phyloP scores from a whole-genome alignment of 2,797 vertebrate genomes.

The Chelmon rostratus region DNA sequence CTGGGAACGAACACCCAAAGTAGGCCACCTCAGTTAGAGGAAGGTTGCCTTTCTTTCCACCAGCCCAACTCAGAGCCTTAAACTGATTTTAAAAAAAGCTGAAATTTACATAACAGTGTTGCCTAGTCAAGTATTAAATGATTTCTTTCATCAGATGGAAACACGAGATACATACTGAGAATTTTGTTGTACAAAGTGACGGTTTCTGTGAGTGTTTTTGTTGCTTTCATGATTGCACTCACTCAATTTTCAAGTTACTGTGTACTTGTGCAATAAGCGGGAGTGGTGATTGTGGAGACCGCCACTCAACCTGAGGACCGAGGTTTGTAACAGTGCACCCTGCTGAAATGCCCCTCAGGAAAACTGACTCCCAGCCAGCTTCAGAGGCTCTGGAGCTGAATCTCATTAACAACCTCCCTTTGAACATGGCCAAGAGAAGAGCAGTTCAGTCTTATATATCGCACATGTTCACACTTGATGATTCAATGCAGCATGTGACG shows the following conservation, averaged over 20 bases:
- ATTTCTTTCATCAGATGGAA: not conserved
- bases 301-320: not conserved
- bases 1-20: not conserved
- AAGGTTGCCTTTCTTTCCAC: not conserved
- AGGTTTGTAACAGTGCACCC: conserved; percentile 9
- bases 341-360: conserved; percentile 12
- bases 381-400: conserved; percentile 17
- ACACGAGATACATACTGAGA: not conserved
- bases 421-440: conserved; percentile 9
- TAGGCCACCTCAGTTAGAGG: not conserved
- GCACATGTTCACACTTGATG: conserved; percentile 1
- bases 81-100: not conserved
- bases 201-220: not conserved
- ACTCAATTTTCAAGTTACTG: not conserved
- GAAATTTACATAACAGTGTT: not conserved
- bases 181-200: not conserved
- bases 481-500: not conserved
- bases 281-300: not conserved
- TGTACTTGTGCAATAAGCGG: not conserved
- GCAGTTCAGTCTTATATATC: not conserved
- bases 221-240: not conserved
- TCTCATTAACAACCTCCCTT: conserved; percentile 24
- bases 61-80: not conserved
- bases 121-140: not conserved
- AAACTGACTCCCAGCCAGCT: conserved; percentile 4